A percentile compares a stretch with the other conserved stretches of the same genome.
Evolutionary conservation across 2,797 vertebrate genomes (phyloP).

Genomic region (Atherinosoma microstoma): DNA sequence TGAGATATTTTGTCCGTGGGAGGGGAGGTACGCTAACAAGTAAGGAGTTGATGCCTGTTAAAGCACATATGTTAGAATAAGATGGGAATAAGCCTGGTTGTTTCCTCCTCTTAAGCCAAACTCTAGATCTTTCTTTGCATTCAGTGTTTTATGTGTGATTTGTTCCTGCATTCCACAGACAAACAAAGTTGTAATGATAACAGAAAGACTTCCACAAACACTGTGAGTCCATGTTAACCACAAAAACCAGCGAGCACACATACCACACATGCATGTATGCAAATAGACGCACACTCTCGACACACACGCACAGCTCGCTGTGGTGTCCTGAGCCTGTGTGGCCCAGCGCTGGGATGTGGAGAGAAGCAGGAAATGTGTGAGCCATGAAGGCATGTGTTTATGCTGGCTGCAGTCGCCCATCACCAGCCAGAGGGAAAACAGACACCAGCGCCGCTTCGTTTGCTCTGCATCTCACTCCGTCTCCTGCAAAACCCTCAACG

Average conservation of each 20-base stretch:
- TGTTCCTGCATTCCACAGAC: conserved; percentile 7
- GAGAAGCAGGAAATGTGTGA: conserved; percentile 87
- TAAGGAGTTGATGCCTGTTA: conserved; percentile 63
- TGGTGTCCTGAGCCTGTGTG: conserved; percentile 83
- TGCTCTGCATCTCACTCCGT: conserved; percentile 58
- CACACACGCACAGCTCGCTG: conserved; percentile 46
- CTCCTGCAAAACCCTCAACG: conserved; percentile 51
- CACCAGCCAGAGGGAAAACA: conserved; percentile 86
- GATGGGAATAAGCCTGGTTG: conserved; percentile 57
- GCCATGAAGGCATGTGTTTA: conserved; percentile 90
- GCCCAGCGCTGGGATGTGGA: conserved; percentile 80
- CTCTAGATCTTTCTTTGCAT: conserved; percentile 40
- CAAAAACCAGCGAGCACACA: conserved; percentile 42
- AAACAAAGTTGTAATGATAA: conserved; percentile 16
- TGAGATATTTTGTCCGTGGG: conserved; percentile 71
- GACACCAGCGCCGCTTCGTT: conserved; percentile 74
- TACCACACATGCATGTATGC: conserved; percentile 42
- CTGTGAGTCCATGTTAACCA: conserved; percentile 33
- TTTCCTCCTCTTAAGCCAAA: conserved; percentile 45
- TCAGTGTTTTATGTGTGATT: conserved; percentile 20
- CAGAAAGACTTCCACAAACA: conserved; percentile 33
- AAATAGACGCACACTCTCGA: conserved; percentile 25
- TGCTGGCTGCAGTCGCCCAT: conserved; percentile 84
- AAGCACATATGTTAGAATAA: conserved; percentile 66
- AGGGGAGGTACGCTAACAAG: conserved; percentile 59